phyloP scores from a whole-genome alignment of 2,113 vertebrate species.

The Pangasianodon hypophthalmus region DNA sequence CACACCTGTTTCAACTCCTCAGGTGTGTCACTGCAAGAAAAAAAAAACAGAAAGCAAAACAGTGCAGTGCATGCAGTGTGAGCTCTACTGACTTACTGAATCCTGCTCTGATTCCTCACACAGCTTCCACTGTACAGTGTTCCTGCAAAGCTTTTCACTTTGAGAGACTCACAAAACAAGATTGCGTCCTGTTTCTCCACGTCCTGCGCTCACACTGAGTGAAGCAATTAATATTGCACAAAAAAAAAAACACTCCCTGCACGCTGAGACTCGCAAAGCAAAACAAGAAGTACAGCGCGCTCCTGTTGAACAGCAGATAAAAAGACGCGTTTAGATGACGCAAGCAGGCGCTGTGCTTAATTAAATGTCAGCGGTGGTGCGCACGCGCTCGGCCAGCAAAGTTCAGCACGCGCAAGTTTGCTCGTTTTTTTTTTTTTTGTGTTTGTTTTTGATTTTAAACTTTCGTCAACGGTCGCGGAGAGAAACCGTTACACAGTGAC shows the following conservation, averaged over 20 bases:
- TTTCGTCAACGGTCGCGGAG: neutral
- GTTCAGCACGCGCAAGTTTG: neutral
- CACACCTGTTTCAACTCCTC: neutral
- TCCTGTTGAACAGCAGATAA: no score
- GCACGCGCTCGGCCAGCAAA: neutral
- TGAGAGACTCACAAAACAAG: neutral
- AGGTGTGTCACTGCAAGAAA: neutral
- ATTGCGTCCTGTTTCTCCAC: neutral
- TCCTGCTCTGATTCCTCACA: neutral
- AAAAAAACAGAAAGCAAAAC: neutral
- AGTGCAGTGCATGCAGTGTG: neutral
- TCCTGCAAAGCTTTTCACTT: no score
- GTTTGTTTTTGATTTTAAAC: neutral
- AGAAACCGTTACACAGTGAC: neutral
- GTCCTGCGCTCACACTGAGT: neutral
- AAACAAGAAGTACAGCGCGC: no score
- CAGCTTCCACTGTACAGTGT: neutral
- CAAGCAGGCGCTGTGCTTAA: neutral
- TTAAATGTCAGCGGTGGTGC: neutral
- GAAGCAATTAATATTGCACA: no score
- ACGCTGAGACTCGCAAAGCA: no score
- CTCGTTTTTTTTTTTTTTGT: no score
- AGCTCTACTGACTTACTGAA: neutral
- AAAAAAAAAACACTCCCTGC: no score
- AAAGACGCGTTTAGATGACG: constrained; percentile 3